These are phyloP conservation scores for Neoitamus cyanurus DNA, from an alignment of 2,888 invertebrate genomes.

Conservation along the genomic window DNA sequence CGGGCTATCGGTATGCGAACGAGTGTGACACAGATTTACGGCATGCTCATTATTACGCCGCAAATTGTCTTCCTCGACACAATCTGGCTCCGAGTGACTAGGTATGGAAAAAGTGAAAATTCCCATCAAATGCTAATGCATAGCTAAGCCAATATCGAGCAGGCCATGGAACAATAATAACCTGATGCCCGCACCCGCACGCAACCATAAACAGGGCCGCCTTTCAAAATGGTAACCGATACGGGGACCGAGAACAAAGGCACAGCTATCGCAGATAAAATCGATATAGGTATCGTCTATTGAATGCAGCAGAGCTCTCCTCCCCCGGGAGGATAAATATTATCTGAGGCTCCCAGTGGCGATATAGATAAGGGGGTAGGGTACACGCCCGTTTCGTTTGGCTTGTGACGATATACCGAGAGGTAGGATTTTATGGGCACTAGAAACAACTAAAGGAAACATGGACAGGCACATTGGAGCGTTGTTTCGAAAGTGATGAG, in stretches of 20 bases:
- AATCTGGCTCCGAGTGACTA: background rate
- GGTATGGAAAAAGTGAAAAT: background rate
- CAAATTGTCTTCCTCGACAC: background rate
- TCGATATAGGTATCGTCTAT: constrained; percentile 18
- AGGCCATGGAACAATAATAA: background rate
- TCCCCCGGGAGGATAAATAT: constrained; percentile 11
- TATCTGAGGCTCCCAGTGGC: background rate
- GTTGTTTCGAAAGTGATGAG: constrained; percentile 31
- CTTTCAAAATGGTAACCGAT: constrained; percentile 37
- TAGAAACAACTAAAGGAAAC: constrained; percentile 32
- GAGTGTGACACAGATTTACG: background rate
- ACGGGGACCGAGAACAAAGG: constrained; percentile 7
- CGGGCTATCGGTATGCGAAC: background rate
- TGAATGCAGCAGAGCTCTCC: constrained; percentile 2
- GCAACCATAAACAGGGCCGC: background rate
- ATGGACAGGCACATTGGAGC: background rate
- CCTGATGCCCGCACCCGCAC: background rate
- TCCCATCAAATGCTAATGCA: background rate
- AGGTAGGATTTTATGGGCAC: constrained; percentile 26
- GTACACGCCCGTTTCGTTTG: background rate
- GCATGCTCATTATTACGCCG: background rate
- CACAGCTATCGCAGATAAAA: background rate
- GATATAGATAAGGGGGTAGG: constrained; percentile 22
- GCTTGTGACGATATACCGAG: constrained; percentile 13
- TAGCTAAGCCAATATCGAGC: background rate